These are phyloP conservation scores for Catamblyrhynchus diadema DNA, from an alignment of 2,797 vertebrate species.

Conservation along the genomic window DNA sequence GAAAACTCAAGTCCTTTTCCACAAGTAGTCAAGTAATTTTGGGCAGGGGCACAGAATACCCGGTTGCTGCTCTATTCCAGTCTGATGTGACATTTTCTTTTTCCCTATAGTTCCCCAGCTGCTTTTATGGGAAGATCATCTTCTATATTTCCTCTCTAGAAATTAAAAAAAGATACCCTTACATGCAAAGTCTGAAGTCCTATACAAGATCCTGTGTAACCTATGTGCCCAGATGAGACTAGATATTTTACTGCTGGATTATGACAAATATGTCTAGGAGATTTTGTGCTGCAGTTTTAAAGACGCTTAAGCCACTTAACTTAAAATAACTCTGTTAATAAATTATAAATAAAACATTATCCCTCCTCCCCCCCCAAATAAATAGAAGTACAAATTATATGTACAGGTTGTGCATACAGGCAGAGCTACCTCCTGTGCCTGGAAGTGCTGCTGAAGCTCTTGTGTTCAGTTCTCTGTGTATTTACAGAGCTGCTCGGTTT, in stretches of 20 bases:
- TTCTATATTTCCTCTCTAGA: constrained; percentile 46
- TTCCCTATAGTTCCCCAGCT: constrained; percentile 45
- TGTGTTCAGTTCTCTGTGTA: neutral
- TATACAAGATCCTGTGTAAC: constrained; percentile 1
- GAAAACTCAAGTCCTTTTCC: constrained; percentile 42
- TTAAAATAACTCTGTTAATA: constrained; percentile 25
- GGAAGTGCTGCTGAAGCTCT: neutral
- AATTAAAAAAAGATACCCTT: constrained; percentile 53
- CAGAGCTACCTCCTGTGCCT: neutral
- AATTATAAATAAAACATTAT: neutral
- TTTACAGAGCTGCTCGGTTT: neutral
- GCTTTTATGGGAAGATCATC: constrained; percentile 52
- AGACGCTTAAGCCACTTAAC: neutral
- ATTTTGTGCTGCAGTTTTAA: neutral
- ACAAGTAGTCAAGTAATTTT: constrained; percentile 37
- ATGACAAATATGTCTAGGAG: neutral
- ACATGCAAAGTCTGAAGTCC: constrained; percentile 27
- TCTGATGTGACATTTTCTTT: constrained; percentile 54
- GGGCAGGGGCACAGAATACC: constrained; percentile 13
- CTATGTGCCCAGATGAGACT: neutral
- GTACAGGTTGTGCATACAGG: neutral
- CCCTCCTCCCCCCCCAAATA: neutral
- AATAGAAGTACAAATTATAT: neutral
- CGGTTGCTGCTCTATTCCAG: constrained; percentile 36
- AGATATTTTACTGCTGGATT: neutral